These are phyloP conservation scores for Synergus gifuensis DNA, from an alignment of 2,888 invertebrate species.

Conservation along the genomic window DNA sequence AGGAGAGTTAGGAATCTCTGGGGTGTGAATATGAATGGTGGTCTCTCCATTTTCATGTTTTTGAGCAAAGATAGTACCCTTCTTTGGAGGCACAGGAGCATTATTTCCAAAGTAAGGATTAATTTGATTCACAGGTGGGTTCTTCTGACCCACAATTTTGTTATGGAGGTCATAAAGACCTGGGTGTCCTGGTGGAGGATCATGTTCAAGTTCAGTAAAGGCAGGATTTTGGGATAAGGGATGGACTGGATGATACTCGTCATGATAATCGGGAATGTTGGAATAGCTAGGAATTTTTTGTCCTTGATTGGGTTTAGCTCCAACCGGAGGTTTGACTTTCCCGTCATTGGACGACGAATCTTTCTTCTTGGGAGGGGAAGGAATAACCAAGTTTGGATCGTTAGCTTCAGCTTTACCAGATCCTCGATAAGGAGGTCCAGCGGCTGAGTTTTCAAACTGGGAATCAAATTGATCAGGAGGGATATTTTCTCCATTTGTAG, in stretches of 20 bases:
- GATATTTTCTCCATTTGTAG: slow-evolving; percentile 65
- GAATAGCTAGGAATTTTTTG: slow-evolving; percentile 39
- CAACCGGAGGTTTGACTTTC: slow-evolving; percentile 53
- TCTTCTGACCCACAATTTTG: slow-evolving; percentile 66
- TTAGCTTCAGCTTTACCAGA: slow-evolving; percentile 58
- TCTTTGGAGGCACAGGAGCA: slow-evolving; percentile 64
- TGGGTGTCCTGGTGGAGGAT: slow-evolving; percentile 65
- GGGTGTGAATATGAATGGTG: slow-evolving; percentile 72
- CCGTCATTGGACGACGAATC: slow-evolving; percentile 51
- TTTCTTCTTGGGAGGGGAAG: slow-evolving; percentile 65
- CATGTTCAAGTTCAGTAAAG: slow-evolving; percentile 66
- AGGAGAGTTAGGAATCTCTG: slow-evolving; percentile 70
- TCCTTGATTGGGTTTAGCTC: slow-evolving; percentile 58
- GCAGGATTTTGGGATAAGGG: slow-evolving; percentile 69
- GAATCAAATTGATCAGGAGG: slow-evolving; percentile 62
- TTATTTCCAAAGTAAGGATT: slow-evolving; percentile 62
- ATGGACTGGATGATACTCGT: slow-evolving; percentile 67
- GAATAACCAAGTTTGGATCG: slow-evolving; percentile 67
- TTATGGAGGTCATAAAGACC: slow-evolving; percentile 72
- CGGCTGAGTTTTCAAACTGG: slow-evolving; percentile 63
- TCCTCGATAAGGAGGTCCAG: slow-evolving; percentile 67
- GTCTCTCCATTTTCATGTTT: slow-evolving; percentile 73
- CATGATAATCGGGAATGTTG: slow-evolving; percentile 42
- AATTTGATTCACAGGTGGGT: slow-evolving; percentile 59
- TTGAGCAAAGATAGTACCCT: slow-evolving; percentile 65